A percentile compares a stretch with the other conserved stretches of the same genome.
Conservation (phyloP, 2,113 vertebrate species). For the Nothocercus nigrocapillus region DNA sequence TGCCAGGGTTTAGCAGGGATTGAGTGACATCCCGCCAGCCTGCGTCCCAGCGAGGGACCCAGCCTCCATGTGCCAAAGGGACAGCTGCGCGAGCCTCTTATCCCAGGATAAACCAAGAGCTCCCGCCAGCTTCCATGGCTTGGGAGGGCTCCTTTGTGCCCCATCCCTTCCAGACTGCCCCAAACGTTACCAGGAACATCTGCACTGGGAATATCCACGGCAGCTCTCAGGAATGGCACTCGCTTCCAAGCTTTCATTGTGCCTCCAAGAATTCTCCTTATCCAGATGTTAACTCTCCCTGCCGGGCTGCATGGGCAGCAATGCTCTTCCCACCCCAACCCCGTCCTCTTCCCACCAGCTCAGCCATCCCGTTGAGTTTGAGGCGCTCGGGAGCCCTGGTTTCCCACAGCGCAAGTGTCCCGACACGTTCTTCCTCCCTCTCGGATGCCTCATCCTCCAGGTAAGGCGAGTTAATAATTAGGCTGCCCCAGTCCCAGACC, state of each 20-base stretch:
- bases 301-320: background rate
- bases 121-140: background rate
- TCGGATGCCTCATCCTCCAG: background rate
- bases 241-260: accelerated
- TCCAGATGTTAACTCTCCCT: background rate
- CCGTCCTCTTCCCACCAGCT: background rate
- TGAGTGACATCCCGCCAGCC: background rate
- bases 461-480: slow-evolving; percentile 46
- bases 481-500: slow-evolving; percentile 12
- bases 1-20: background rate
- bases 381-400: accelerated
- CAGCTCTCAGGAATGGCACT: no score
- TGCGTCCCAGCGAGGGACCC: background rate
- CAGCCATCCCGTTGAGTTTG: accelerated
- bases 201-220: no score
- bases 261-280: background rate
- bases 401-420: background rate
- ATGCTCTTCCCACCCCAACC: background rate
- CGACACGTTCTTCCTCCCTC: background rate
- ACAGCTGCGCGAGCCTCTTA: slow-evolving; percentile 21
- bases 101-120: background rate
- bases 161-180: background rate
- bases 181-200: background rate
- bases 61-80: background rate
- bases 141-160: background rate